Conservation (phyloP, 92 coral and sea anemone genomes). For the Phenganax stokvisi region DNA sequence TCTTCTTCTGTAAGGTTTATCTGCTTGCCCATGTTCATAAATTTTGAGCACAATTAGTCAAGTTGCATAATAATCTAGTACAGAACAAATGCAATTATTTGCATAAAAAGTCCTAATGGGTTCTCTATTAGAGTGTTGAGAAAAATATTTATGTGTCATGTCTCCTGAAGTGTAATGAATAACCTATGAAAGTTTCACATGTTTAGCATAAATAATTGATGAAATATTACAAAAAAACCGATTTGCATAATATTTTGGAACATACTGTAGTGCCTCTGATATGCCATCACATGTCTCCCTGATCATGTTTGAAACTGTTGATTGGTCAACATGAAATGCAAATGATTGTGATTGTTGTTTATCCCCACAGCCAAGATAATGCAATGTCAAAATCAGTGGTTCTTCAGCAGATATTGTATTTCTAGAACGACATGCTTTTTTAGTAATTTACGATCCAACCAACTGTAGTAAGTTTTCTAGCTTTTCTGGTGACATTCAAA, state of each 20-base stretch:
- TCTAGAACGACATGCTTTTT: conserved; percentile 36
- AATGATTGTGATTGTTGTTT: conserved; percentile 49
- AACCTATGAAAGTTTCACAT: conserved; percentile 35
- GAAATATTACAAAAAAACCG: not conserved
- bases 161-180: not conserved
- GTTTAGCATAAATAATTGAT: not conserved
- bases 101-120: conserved; percentile 3
- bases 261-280: conserved; percentile 45
- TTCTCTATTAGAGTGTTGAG: not conserved
- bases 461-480: conserved; percentile 48
- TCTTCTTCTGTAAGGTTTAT: not conserved
- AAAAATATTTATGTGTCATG: not conserved
- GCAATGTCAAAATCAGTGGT: conserved; percentile 40
- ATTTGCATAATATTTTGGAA: conserved; percentile 16
- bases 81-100: conserved; percentile 6
- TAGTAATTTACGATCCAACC: conserved; percentile 44
- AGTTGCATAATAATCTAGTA: not conserved
- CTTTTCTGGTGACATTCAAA: conserved; percentile 55
- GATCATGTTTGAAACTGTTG: conserved; percentile 39
- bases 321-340: conserved; percentile 42
- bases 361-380: conserved; percentile 54
- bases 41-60: no score
- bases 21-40: no score
- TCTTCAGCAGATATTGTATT: conserved; percentile 42
- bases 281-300: conserved; percentile 44